Evolutionary conservation across 1,140 invertebrate genomes (phyloP), one percentile per base, ranked within the genome.

Genomic region (Physella acuta): DNA sequence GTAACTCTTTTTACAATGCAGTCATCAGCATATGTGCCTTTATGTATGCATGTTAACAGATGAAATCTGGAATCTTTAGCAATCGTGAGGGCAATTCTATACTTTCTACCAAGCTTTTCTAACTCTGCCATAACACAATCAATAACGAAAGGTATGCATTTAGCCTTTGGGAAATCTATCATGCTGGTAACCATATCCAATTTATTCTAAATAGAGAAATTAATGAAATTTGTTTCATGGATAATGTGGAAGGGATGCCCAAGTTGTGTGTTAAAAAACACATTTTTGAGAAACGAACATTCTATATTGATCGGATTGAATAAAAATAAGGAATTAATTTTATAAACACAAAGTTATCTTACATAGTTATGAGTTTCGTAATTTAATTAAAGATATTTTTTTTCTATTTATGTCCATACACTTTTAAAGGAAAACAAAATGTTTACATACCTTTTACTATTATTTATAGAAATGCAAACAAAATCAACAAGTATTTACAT

Each of bases 21-120:
- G 85, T 99, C 97, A 88, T 99, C 98, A 74, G 97, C 97, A 88
- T 99, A 99, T 2, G 95, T 99, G 51, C 98, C 98, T 86, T 97
- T 98, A 85, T 99, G 98, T 75, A 94, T 85, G 86, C 97, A 99
- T 59, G 91, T 88, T 51, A 99, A 88, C 69, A 94, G 89, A 85
- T 98, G 91, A 86, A 99, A 97, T 51, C 96, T 85, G 0, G 93
- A 90, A 87, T 99, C 97, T 85, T 97, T 98, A 24, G 96, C 93
- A 65, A 99, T 97, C 81, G 86, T 86, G 71, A 66, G 79, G 4
- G 98, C 98, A 61, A 99, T 89, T 82, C 94, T 91, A 83, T 97
- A 99, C 82, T 96, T 97, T 70, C 90, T 89, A 14, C 97, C 97
- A 55, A 99, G 87, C 86, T 99, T 99, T 83, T 99, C 97, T 75